Evolutionary conservation across 1,140 invertebrate genomes (phyloP), one percentile per base, ranked within the genome.

Genomic region (Lanistes nyassanus): DNA sequence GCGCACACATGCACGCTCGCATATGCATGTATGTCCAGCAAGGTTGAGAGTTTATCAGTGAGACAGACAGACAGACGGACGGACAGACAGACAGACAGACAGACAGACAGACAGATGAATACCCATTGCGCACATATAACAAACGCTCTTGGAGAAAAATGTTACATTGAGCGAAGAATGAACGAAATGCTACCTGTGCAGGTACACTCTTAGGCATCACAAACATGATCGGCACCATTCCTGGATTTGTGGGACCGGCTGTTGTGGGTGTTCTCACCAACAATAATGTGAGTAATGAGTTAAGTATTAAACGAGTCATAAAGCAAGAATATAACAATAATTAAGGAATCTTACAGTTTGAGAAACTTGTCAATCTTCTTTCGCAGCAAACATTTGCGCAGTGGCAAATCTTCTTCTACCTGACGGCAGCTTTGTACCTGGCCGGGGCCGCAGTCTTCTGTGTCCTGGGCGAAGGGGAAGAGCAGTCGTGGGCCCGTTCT

Each of bases 161-260:
- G 39, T 42, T 42, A 42, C 39, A n/a, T n/a, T 47, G 42, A 47
- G 42, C 19, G 42, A 13, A n/a, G 5, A 47, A 47, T 16, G 0
- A 13, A 47, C 42, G 42, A 42, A 13, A 13, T 47, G 19, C 42
- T 6, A 1, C 9, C 71, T 83, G 88, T 94, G 93, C 75, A 85
- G 84, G 84, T 31, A 79, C 80, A 11, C 86, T 96, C 23, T 95
- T 96, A 94, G 95, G 95, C 2, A 91, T 97, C 37, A 94, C 94
- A 2, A 96, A 96, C 86, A 95, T 94, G 1, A 89, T 96, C 76
- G 95, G 94, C 0, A 96, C 95, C 1, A 88, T 97, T 79, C 95
- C 95, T 51, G 95, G 95, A 36, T 95, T 97, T 80, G 86, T 96
- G 4, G 95, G 93, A 85, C 95, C 95, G 0, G 90, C 92, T n/a